These are phyloP conservation scores for Tiliqua scincoides DNA, from an alignment of 2,113 vertebrate species.

Conservation along the genomic window DNA sequence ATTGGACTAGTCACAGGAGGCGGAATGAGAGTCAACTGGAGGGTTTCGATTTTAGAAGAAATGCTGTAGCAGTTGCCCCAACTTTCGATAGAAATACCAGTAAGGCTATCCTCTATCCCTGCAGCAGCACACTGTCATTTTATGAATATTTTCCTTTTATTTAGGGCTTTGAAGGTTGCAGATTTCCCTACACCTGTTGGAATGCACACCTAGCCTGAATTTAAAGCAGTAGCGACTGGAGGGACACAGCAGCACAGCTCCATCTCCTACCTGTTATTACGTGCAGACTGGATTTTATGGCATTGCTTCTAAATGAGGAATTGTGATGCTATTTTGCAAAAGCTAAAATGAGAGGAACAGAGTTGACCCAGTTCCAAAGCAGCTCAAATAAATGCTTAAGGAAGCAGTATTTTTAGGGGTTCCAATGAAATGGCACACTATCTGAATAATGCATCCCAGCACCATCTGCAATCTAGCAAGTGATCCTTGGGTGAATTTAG, in stretches of 20 bases:
- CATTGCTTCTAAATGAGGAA: background rate
- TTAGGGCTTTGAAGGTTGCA: background rate
- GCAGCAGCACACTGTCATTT: background rate
- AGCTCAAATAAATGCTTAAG: background rate
- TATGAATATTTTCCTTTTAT: background rate
- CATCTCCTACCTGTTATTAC: background rate
- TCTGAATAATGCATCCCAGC: background rate
- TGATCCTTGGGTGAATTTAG: background rate
- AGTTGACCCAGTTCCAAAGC: background rate
- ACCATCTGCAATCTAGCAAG: background rate
- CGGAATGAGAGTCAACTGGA: background rate
- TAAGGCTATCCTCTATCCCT: background rate
- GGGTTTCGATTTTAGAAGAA: background rate
- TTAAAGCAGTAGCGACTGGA: background rate
- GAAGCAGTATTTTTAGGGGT: background rate
- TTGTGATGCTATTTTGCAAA: background rate
- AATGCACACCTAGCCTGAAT: background rate
- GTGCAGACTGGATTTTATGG: background rate
- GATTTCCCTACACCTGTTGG: background rate
- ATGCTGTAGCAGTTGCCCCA: background rate
- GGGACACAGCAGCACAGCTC: background rate
- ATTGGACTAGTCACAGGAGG: background rate
- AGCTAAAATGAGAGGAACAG: background rate
- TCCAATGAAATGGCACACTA: background rate
- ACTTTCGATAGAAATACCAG: background rate